phyloP scores from a whole-genome alignment of 2,888 invertebrate species.

The Gymnosoma rotundatum region DNA sequence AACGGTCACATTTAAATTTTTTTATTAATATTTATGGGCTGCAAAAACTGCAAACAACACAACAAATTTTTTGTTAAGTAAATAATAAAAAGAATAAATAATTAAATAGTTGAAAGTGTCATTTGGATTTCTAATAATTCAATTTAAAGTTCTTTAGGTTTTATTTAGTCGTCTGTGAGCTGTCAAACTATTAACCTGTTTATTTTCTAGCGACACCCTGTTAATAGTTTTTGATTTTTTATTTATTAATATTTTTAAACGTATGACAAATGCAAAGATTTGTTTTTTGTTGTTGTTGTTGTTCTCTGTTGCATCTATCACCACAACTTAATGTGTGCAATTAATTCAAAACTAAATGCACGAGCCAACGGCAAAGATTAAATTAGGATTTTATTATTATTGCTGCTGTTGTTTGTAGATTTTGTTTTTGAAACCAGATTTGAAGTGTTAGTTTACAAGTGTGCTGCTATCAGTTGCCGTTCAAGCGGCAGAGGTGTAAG shows the following conservation, averaged over 20 bases:
- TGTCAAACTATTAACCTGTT: conserved; percentile 22
- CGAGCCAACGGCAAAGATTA: conserved; percentile 50
- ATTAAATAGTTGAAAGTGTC: conserved; percentile 58
- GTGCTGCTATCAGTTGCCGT: conserved; percentile 11
- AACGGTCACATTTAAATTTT: conserved; percentile 21
- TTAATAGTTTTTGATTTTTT: conserved; percentile 16
- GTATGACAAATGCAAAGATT: conserved; percentile 21
- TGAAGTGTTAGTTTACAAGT: conserved; percentile 65
- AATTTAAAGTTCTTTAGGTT: not conserved
- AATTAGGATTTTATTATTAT: conserved; percentile 32
- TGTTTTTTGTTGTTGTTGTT: conserved; percentile 15
- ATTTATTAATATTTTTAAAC: conserved; percentile 2
- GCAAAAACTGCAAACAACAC: conserved; percentile 7
- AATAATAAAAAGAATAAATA: conserved; percentile 57
- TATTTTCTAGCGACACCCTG: conserved; percentile 9
- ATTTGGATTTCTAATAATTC: conserved; percentile 50
- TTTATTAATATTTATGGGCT: conserved; percentile 28
- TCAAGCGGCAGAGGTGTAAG: not conserved
- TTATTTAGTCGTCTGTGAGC: not conserved
- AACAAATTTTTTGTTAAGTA: conserved; percentile 71
- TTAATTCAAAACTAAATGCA: conserved; percentile 62
- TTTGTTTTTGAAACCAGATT: conserved; percentile 51
- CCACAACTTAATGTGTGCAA: conserved; percentile 58
- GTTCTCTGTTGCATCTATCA: conserved; percentile 14
- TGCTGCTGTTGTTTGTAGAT: not conserved